These are phyloP conservation scores for Corbicula japonica DNA, from an alignment of 2,888 invertebrate species.

Conservation along the genomic window DNA sequence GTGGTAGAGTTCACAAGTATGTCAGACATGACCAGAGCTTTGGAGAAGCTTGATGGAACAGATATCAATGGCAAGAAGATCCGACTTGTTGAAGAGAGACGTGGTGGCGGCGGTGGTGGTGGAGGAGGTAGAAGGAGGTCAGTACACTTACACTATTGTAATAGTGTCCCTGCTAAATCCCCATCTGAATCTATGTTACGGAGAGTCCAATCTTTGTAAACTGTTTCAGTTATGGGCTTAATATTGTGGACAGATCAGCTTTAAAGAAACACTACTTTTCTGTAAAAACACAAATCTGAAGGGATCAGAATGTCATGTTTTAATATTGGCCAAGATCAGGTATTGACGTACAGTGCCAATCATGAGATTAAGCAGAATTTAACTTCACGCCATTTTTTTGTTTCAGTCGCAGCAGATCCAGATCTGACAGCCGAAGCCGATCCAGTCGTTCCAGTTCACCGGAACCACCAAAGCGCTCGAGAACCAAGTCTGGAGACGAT, in stretches of 20 bases:
- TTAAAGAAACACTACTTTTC: no score
- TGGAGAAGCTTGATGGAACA: slow-evolving; percentile 98
- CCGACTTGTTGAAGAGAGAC: slow-evolving; percentile 93
- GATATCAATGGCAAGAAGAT: slow-evolving; percentile 98
- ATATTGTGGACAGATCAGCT: no score
- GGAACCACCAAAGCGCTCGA: slow-evolving; percentile 49
- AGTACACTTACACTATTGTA: not conserved
- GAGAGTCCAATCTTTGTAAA: not conserved
- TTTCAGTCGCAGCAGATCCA: slow-evolving; percentile 31
- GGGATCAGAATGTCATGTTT: not conserved
- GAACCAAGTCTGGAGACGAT: slow-evolving; percentile 55
- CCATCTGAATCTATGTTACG: not conserved
- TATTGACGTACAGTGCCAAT: not conserved
- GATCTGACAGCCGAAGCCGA: slow-evolving; percentile 49
- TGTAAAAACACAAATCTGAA: not conserved
- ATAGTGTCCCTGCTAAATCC: not conserved
- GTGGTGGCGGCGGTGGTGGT: slow-evolving; percentile 68
- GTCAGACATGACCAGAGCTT: slow-evolving; percentile 97
- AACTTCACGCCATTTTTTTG: no score
- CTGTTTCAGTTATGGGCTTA: not conserved
- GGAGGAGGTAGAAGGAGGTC: slow-evolving; percentile 14
- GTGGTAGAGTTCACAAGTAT: slow-evolving; percentile 98
- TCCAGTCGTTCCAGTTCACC: slow-evolving; percentile 50
- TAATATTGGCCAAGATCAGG: not conserved
- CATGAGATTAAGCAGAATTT: not conserved